These are phyloP conservation scores for Bufotes viridis DNA, from an alignment of 2,797 vertebrate species.

Conservation along the genomic window DNA sequence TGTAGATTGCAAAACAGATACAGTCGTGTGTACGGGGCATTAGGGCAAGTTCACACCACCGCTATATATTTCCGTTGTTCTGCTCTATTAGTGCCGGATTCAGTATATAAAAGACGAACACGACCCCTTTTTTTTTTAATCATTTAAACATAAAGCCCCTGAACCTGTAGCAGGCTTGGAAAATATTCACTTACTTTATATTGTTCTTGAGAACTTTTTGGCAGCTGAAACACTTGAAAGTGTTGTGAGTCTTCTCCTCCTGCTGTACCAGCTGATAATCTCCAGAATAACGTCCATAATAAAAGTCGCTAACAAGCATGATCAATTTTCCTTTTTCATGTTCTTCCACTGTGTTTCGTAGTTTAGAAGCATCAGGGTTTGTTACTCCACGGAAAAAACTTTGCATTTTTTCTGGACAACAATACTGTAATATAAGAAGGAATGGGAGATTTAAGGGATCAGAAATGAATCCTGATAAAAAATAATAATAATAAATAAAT, in stretches of 20 bases:
- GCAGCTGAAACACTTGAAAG: conserved; percentile 97
- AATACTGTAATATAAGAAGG: conserved; percentile 76
- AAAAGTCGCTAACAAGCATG: conserved; percentile 97
- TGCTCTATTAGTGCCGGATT: no score
- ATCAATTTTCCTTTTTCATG: conserved; percentile 89
- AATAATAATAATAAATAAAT: background rate
- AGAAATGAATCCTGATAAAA: background rate
- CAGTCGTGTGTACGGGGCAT: no score
- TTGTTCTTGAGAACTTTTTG: conserved; percentile 98
- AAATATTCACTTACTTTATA: conserved; percentile 83
- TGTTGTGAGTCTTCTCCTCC: conserved; percentile 84
- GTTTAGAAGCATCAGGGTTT: conserved; percentile 70
- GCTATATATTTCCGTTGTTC: no score
- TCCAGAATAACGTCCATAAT: conserved; percentile 91
- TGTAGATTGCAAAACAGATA: no score
- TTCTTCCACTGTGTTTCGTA: conserved; percentile 69
- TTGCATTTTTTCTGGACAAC: conserved; percentile 80
- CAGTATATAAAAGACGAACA: no score
- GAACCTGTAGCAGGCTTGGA: background rate
- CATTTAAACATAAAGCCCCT: background rate
- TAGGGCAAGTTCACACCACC: no score
- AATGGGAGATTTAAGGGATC: background rate
- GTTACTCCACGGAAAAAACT: conserved; percentile 68
- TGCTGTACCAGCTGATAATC: conserved; percentile 75
- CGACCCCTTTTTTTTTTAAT: no score